Conservation (phyloP, 1,140 invertebrate species). For the Sinonovacula constricta region DNA sequence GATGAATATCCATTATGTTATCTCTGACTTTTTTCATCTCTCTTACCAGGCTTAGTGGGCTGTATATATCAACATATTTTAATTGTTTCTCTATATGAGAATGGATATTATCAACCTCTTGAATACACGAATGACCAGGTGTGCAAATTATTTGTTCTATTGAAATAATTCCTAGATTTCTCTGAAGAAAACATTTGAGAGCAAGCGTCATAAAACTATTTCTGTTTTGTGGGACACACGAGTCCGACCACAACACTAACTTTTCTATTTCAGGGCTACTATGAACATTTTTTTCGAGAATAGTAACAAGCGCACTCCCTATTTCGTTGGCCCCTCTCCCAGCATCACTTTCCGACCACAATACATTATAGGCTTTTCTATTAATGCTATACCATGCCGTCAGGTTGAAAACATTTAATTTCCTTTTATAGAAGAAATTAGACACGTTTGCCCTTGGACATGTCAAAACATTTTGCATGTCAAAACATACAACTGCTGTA, state of each 20-base stretch:
- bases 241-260: conserved; percentile 50
- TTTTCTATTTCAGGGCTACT: conserved; percentile 32
- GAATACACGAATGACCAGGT: conserved; percentile 40
- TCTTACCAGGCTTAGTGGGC: conserved; percentile 10
- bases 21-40: conserved; percentile 10
- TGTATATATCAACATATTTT: conserved; percentile 13
- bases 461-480: conserved; percentile 47
- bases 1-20: conserved; percentile 3
- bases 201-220: conserved; percentile 24
- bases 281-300: conserved; percentile 38
- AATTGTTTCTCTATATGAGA: conserved; percentile 33
- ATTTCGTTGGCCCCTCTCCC: conserved; percentile 61
- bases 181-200: background rate
- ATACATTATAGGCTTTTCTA: conserved; percentile 51
- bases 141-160: conserved; percentile 30
- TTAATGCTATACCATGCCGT: conserved; percentile 50
- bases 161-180: background rate
- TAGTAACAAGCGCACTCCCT: conserved; percentile 47
- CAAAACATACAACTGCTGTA: conserved; percentile 44
- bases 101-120: conserved; percentile 45
- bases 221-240: conserved; percentile 41
- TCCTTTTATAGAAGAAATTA: conserved; percentile 49
- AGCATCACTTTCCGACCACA: conserved; percentile 50
- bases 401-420: conserved; percentile 48
- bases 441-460: conserved; percentile 40